Evolutionary conservation across 2,797 vertebrate genomes (phyloP), one percentile per base, ranked within the genome.

Genomic region (Leptoclinus maculatus): DNA sequence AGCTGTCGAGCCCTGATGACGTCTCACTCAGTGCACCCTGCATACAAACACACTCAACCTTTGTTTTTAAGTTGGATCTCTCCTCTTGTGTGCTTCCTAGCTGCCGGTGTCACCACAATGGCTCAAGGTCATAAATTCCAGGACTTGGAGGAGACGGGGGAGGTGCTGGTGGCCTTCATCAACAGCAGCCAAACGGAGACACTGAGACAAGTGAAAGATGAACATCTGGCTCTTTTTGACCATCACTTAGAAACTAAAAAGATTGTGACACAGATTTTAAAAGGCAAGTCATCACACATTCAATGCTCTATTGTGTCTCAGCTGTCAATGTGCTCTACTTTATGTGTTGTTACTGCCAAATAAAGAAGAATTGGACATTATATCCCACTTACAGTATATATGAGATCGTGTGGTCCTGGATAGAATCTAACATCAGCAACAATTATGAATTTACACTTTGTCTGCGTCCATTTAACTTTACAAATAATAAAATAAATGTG

Each of bases 111-210:
- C 29, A 19, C 23, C 64, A 66, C 59, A 13, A 94, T 95, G 95
- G 65, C 89, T 38, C 89, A 93, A 41, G 76, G 74, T 23, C 81
- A 88, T 14, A 89, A 88, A 2, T 89, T 94, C 9, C 81, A 94
- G 39, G 93, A 94, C 39, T 32, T 95, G 66, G 91, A 90, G 87
- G 93, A 93, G 78, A 88, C 82, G 0, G 91, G 87, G 1, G 87
- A 92, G 74, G 38, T 25, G 0, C 5, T 95, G 66, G 63, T 95
- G 29, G 47, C 38, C n/a, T 80, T 91, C 23, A 89, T 96, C 74
- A 84, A 89, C 81, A 95, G 91, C 91, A 91, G 87, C 80, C 88
- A 93, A 13, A 87, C 67, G 0, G 92, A 93, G 39, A 85, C 83
- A 2, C 83, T 95, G 79, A 80, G 13, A 23, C 79, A 25, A 21